These are phyloP conservation scores for Meteorus sp. DNA, from an alignment of 1,140 invertebrate genomes.

Conservation along the genomic window DNA sequence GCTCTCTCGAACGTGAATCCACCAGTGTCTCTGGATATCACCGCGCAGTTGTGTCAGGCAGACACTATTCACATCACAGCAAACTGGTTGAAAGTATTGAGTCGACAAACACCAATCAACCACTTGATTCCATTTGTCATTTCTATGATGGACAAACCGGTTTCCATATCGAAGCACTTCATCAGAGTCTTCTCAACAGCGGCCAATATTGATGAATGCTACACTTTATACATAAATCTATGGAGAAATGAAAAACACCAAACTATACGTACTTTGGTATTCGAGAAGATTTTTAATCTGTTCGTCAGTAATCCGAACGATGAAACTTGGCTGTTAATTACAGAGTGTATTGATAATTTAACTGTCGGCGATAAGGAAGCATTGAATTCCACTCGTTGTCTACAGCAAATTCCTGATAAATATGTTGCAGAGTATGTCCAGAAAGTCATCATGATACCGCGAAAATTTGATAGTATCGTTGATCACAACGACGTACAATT, in stretches of 20 bases:
- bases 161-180: constrained; percentile 41
- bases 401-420: constrained; percentile 27
- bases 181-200: constrained; percentile 37
- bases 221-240: constrained; percentile 19
- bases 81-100: constrained; percentile 13
- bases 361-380: constrained; percentile 23
- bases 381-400: constrained; percentile 12
- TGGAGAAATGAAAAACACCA: constrained; percentile 34
- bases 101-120: constrained; percentile 11
- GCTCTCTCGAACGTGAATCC: constrained; percentile 30
- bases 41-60: constrained; percentile 30
- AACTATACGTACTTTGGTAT: constrained; percentile 39
- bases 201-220: constrained; percentile 21
- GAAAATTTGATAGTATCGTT: not conserved
- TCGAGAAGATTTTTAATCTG: constrained; percentile 14
- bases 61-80: constrained; percentile 34
- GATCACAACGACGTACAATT: not conserved
- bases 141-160: constrained; percentile 25
- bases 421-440: constrained; percentile 34
- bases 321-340: constrained; percentile 33
- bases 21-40: constrained; percentile 30
- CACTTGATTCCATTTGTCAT: constrained; percentile 28
- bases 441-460: constrained; percentile 19
- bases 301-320: constrained; percentile 31
- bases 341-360: constrained; percentile 23